Conservation (phyloP, 2,113 vertebrate species). For the Piprites chloris region DNA sequence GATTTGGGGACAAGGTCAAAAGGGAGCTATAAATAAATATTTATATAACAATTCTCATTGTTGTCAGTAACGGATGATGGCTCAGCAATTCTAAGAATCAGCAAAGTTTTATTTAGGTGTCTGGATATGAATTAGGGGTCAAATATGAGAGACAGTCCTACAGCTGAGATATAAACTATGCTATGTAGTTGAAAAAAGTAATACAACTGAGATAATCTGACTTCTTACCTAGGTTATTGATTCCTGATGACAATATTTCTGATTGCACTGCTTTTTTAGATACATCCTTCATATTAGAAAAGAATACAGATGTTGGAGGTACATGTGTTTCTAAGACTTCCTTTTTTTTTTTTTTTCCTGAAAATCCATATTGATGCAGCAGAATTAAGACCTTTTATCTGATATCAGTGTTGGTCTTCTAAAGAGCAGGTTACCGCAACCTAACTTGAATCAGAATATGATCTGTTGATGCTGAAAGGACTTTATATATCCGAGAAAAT, state of each 20-base stretch:
- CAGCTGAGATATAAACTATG: background rate
- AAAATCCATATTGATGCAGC: background rate
- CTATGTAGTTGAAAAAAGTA: background rate
- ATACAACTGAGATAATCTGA: background rate
- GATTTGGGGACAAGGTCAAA: background rate
- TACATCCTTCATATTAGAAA: background rate
- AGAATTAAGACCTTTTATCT: background rate
- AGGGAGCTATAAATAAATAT: slow-evolving; percentile 36
- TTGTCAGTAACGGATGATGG: background rate
- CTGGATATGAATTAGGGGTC: background rate
- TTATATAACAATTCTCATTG: background rate
- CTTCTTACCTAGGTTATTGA: background rate
- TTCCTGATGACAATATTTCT: background rate
- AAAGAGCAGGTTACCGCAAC: background rate
- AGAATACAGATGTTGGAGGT: background rate
- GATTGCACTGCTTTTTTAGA: background rate
- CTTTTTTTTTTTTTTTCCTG: background rate
- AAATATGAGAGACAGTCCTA: background rate
- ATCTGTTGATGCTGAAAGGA: background rate
- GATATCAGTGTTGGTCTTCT: background rate
- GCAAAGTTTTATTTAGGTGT: background rate
- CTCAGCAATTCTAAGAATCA: slow-evolving; percentile 22
- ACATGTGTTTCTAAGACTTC: background rate
- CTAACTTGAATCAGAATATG: background rate
- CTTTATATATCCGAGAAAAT: background rate